Evolutionary conservation across 2,797 vertebrate species (phyloP).

Genomic region (Allobates femoralis): DNA sequence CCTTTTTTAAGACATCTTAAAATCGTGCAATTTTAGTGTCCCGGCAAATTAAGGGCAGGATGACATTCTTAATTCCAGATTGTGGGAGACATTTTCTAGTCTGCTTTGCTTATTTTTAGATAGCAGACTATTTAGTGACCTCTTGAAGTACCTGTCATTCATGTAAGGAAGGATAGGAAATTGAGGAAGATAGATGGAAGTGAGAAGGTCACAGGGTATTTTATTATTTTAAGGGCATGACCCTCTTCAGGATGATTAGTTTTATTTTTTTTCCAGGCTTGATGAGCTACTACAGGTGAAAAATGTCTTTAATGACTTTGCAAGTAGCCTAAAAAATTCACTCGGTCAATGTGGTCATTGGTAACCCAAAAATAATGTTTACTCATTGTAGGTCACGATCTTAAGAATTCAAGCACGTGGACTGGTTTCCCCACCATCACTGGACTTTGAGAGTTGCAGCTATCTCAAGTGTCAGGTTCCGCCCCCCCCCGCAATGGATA

Average conservation of each 20-base stretch:
- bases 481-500: neutral
- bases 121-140: neutral
- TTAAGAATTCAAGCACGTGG: no score
- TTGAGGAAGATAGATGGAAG: neutral
- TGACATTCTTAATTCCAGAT: no score
- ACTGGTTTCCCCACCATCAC: no score
- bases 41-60: neutral
- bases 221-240: slow-evolving; percentile 5
- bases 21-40: neutral
- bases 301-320: neutral
- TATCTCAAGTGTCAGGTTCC: no score
- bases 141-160: slow-evolving; percentile 16
- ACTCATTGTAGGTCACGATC: no score
- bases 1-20: neutral
- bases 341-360: neutral
- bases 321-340: neutral
- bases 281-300: neutral
- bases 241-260: neutral
- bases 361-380: no score
- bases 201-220: neutral
- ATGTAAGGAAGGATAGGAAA: slow-evolving; percentile 8
- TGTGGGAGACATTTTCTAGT: neutral
- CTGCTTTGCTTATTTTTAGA: neutral
- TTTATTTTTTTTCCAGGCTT: neutral
- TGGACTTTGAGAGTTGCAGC: no score